Base-by-base conservation (phyloP, 1,140 invertebrate genomes). In the Helicoverpa armigera region DNA sequence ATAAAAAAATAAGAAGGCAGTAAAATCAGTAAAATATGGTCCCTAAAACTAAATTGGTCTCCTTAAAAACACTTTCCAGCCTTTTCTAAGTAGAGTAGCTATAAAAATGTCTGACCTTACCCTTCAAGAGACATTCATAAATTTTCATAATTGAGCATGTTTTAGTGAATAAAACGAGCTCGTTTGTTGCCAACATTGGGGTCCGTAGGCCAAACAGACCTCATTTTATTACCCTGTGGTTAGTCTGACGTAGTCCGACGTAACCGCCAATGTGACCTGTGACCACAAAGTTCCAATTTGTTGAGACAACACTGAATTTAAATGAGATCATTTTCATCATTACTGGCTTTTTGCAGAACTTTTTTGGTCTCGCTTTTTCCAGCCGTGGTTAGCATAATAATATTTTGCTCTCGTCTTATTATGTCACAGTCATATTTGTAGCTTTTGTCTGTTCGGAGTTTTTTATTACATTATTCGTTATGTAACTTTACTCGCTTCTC, bases 191-290 rank as follows among this genome's bases (percentile, higher is more conserved):
- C 43, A 67, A 50, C 11, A 12, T n/a, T 13, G 29, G 23, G 13
- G 29, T 11, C 63, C 7, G 11, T 50, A 43, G 43, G 43, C 43
- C n/a, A 43, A 50, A 67, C n/a, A 16, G 16, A 48, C 63, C n/a
- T 67, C 48, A 67, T 67, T 67, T 67, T 67, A 67, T 67, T 60
- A 13, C 58, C 5, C 58, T 67, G 43, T 67, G 63, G 63, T 67
- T 35, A n/a, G 63, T 14, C 63, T 48, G 31, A 67, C 35, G 35
- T 35, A n/a, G 63, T 14, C 63, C 18, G 14, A 67, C 35, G 35
- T 50, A 43, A 67, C 63, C 63, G 50, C 63, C 2, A n/a, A 50
- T 23, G 43, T 67, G 63, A 50, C 63, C 63, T 50, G 63, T 18
- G 43, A 67, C 63, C 63, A 50, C 63, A 18, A 67, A 67, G 16